Evolutionary conservation across 2,797 vertebrate species (phyloP), one percentile per base, ranked within the genome.

Genomic region (Ptychadena robeensis): DNA sequence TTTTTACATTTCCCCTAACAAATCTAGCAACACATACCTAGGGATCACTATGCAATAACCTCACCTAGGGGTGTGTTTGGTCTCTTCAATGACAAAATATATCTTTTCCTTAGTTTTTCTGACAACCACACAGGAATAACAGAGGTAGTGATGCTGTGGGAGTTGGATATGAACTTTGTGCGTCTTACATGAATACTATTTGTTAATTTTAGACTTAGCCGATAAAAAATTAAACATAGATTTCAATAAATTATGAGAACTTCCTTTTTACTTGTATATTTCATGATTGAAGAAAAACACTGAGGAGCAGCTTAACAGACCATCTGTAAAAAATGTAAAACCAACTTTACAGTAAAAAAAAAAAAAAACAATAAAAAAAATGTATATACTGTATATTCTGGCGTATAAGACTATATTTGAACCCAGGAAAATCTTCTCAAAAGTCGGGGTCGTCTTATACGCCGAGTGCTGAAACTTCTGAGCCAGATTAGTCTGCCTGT

Each of bases 211-310:
- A 59, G 71, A 65, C 63, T 48, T 31, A 1, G 9, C 27, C n/a
- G 22, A 73, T 73, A 73, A 53, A 81, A 64, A 37, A 73, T 81
- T 53, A 57, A 82, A 59, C 44, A 61, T 37, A 18, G 38, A 68
- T 48, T 68, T 82, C 22, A 68, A 82, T 82, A 75, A 75, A 61
- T 73, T 15, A 73, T 81, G 63, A 34, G 35, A 22, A 61, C n/a
- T 53, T 22, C 4, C 34, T 70, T 64, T 44, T 12, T 31, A 14
- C 15, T 75, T 28, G 28, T 11, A 28, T 37, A 64, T 64, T 75
- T 38, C 73, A 75, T 30, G 73, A 35, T 12, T 64, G 73, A 27
- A 28, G 28, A 34, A 75, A 73, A 48, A 37, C 18, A 32, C n/a
- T 34, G 25, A 61, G 53, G 53, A 28, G 53, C 28, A 53, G 18